Percentiles rank a stretch among this genome's conserved stretches.
phyloP scores from a whole-genome alignment of 1,140 invertebrate genomes.

The Meloidogyne exigua region DNA sequence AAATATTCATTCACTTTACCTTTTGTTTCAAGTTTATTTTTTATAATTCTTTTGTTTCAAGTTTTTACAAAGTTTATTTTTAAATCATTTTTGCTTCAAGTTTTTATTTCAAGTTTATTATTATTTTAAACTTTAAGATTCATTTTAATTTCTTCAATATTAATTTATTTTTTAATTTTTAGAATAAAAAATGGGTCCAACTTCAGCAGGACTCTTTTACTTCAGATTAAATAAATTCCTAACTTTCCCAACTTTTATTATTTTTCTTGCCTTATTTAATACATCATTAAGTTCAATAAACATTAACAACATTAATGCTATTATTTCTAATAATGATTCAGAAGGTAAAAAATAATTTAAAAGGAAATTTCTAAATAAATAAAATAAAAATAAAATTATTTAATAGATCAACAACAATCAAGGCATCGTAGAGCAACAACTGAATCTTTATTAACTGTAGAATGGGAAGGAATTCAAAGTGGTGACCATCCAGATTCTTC shows the following conservation, averaged over 20 bases:
- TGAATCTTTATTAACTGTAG: conserved; percentile 59
- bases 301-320: neutral
- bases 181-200: neutral
- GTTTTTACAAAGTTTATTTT: neutral
- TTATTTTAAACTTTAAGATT: neutral
- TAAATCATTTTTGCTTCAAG: neutral
- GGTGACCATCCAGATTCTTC: conserved; percentile 61
- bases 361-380: too few relatives aligned
- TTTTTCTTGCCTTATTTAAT: conserved; percentile 3
- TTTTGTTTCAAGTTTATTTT: too few relatives aligned
- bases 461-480: conserved; percentile 64
- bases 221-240: neutral
- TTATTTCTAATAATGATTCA: neutral
- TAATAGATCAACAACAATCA: conserved; percentile 25
- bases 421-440: conserved; percentile 44
- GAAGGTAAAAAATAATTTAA: conserved; percentile 3
- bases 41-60: too few relatives aligned
- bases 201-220: neutral
- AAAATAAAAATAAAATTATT: conserved; percentile 1
- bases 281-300: neutral
- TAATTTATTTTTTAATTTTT: too few relatives aligned
- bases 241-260: neutral
- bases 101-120: neutral
- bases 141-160: neutral
- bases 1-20: too few relatives aligned